Evolutionary conservation across 1,140 invertebrate genomes (phyloP).

Genomic region (Brachionus koreanus): DNA sequence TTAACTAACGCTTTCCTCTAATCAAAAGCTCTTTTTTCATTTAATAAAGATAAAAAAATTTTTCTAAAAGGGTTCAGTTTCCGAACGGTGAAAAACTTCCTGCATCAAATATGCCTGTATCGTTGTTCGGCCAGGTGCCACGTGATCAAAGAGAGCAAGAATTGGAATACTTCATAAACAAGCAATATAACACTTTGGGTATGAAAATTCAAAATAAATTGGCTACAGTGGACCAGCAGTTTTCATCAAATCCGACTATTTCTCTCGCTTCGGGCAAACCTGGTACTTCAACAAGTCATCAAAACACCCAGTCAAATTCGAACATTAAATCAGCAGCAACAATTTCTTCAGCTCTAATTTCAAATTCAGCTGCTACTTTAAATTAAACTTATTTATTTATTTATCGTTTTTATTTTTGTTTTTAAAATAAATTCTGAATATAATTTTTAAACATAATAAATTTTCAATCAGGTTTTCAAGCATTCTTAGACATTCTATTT

Average conservation of each 20-base stretch:
- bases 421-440: background rate
- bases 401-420: background rate
- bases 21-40: background rate
- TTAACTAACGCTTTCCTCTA: background rate
- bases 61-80: slow-evolving; percentile 46
- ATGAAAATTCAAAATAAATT: slow-evolving; percentile 38
- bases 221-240: background rate
- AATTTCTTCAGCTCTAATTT: slow-evolving; percentile 3
- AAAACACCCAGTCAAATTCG: background rate
- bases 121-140: slow-evolving; percentile 51
- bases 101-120: slow-evolving; percentile 53
- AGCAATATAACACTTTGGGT: slow-evolving; percentile 48
- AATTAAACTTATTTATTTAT: background rate
- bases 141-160: slow-evolving; percentile 56
- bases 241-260: slow-evolving; percentile 21
- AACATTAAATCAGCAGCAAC: background rate
- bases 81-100: slow-evolving; percentile 55
- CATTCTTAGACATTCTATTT: too few relatives aligned
- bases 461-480: too few relatives aligned
- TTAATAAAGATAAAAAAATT: background rate
- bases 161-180: slow-evolving; percentile 55
- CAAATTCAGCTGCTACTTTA: background rate
- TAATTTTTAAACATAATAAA: too few relatives aligned
- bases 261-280: background rate
- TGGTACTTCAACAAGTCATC: slow-evolving; percentile 19